A percentile compares a stretch with the other conserved stretches of the same genome.
Evolutionary conservation across 2,888 invertebrate genomes (phyloP).

Genomic region (Rhopalosiphum nymphaeae): DNA sequence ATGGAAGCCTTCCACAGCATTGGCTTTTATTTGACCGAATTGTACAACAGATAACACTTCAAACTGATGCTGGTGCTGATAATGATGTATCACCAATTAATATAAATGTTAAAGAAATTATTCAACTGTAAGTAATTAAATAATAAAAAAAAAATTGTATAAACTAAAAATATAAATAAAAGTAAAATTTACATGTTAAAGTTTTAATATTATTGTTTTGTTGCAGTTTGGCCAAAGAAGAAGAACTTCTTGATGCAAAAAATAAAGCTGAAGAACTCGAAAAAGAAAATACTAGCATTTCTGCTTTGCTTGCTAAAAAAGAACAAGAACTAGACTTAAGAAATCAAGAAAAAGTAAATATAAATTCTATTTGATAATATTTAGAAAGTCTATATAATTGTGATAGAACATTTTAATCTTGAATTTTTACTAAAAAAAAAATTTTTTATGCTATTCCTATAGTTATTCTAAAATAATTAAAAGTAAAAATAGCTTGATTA

Average conservation of each 20-base stretch:
- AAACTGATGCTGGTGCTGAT: constrained; percentile 80
- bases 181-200: no score
- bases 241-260: constrained; percentile 88
- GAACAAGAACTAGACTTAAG: constrained; percentile 93
- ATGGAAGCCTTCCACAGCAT: constrained; percentile 88
- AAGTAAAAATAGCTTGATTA: not conserved
- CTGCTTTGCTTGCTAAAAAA: constrained; percentile 84
- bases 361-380: not conserved
- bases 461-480: not conserved
- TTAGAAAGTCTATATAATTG: not conserved
- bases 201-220: not conserved
- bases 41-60: constrained; percentile 92
- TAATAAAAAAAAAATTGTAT: no score
- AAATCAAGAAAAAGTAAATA: constrained; percentile 82
- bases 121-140: constrained; percentile 75
- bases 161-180: no score
- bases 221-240: constrained; percentile 85
- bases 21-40: constrained; percentile 96
- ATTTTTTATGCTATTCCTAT: not conserved
- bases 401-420: not conserved
- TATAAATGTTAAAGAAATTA: constrained; percentile 91
- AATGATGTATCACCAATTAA: constrained; percentile 88
- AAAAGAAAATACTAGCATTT: constrained; percentile 88
- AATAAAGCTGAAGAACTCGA: constrained; percentile 89
- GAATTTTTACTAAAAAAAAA: not conserved